Base-by-base conservation (phyloP, 1,140 invertebrate species). In the Drosophila orosa region DNA sequence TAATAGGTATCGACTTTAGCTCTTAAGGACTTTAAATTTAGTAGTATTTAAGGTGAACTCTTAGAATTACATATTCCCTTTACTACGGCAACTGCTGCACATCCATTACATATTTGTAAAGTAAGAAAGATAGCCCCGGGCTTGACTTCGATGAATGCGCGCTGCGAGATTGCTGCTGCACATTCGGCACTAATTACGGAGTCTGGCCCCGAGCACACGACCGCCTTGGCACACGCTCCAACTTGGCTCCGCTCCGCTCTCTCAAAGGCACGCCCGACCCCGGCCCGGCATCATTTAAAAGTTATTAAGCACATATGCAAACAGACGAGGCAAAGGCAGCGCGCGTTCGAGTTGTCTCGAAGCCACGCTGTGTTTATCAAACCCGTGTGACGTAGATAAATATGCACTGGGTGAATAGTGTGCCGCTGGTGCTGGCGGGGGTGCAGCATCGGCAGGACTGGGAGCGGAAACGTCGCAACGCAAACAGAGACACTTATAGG, bases 301-400 rank as follows among this genome's bases (percentile, higher is more conserved):
- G 71, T 82, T 86, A 86, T 87, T 87, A 87, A 80, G 80, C 76
- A 68, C 62, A 74, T 79, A 83, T 66, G 71, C 73, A 87, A 87
- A 87, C 83, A 83, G 61, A 65, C 57, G 60, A 19, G 61, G 61
- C 57, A 57, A 24, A 37, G 57, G 58, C 58, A 66, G 48, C 7
- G 45, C 45, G 45, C 57, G 31, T 74, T 67, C 63, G 58, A 82
- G 82, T 61, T 68, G 62, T 74, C 67, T 73, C 61, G 55, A 83
- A 76, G 60, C 68, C 39, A 55, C 27, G 33, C 35, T 45, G 59
- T 81, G 66, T 75, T 85, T 81, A 86, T 86, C 75, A 86, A 86
- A 76, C 78, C 66, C 65, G 55, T 73, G 71, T 61, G 78, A 79
- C 75, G 60, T 40, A 78, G 68, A 79, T 72, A 73, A 78, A 78